phyloP scores from a whole-genome alignment of 2,888 invertebrate species.

The Microctonus hyperodae region DNA sequence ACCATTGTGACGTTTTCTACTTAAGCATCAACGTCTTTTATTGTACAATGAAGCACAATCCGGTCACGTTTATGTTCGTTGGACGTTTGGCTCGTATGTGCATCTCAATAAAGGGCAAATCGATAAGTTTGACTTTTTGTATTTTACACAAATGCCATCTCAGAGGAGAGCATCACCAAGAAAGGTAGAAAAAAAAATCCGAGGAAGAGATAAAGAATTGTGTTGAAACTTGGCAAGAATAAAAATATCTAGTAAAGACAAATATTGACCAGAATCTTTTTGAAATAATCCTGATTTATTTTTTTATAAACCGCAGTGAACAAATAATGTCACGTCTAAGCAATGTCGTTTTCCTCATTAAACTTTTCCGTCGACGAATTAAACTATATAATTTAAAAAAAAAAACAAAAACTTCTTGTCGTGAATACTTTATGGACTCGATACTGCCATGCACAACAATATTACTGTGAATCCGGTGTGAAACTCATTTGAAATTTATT shows the following conservation, averaged over 20 bases:
- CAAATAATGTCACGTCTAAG: not conserved
- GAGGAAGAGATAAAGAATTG: not conserved
- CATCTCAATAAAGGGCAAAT: not conserved
- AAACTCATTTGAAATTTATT: not conserved
- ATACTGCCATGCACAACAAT: not conserved
- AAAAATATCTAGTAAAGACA: not conserved
- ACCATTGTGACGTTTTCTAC: not conserved
- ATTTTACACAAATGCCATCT: not conserved
- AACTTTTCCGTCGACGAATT: not conserved
- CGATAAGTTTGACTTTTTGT: not conserved
- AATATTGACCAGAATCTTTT: constrained; percentile 20
- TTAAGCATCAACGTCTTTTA: not conserved
- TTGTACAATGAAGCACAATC: not conserved
- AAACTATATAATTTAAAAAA: not conserved
- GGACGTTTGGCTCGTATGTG: not conserved
- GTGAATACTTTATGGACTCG: not conserved
- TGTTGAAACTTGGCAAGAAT: not conserved
- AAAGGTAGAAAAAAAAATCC: too few relatives aligned
- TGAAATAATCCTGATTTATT: constrained; percentile 10
- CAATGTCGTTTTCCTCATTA: not conserved
- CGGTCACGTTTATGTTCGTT: not conserved
- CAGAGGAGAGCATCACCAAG: not conserved
- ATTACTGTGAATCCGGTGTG: not conserved
- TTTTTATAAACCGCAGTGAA: not conserved
- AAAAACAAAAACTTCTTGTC: not conserved